A percentile compares a stretch with the other conserved stretches of the same genome.
phyloP scores from a whole-genome alignment of 2,888 invertebrate species.

The Dione vanillae region DNA sequence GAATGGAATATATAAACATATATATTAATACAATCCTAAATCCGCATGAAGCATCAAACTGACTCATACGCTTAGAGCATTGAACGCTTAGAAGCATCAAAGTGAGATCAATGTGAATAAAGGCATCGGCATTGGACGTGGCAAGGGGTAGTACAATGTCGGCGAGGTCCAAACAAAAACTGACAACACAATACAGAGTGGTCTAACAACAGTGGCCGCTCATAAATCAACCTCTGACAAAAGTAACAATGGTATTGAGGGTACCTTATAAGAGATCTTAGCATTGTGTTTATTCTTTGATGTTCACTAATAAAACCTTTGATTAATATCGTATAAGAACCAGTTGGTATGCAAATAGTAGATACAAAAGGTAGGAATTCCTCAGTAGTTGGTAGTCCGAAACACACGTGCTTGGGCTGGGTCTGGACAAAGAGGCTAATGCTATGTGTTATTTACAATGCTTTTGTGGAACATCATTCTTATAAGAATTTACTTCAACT shows the following conservation, averaged over 20 bases:
- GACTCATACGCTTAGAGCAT: constrained; percentile 67
- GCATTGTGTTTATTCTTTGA: constrained; percentile 83
- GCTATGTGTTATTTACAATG: constrained; percentile 76
- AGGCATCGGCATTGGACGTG: constrained; percentile 74
- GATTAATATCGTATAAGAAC: constrained; percentile 84
- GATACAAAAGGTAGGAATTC: constrained; percentile 69
- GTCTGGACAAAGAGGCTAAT: constrained; percentile 70
- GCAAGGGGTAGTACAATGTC: constrained; percentile 82
- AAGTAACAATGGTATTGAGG: constrained; percentile 84
- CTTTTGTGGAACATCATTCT: constrained; percentile 66
- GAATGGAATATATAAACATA: neutral
- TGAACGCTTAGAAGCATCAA: constrained; percentile 78
- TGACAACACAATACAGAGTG: constrained; percentile 82
- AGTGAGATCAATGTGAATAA: constrained; percentile 80
- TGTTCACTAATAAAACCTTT: constrained; percentile 85
- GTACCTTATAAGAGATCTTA: constrained; percentile 84
- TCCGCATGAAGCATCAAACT: constrained; percentile 47
- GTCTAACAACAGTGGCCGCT: constrained; percentile 83
- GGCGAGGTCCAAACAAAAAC: constrained; percentile 82
- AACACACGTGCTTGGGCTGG: constrained; percentile 79
- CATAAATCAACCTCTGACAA: constrained; percentile 84
- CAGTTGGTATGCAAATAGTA: constrained; percentile 83
- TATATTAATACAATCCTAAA: constrained; percentile 40
- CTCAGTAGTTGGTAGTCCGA: constrained; percentile 74
- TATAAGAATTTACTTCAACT: constrained; percentile 53